A percentile compares a stretch with the other conserved stretches of the same genome.
Conservation (phyloP, 2,113 vertebrate species). For the Daboia siamensis region DNA sequence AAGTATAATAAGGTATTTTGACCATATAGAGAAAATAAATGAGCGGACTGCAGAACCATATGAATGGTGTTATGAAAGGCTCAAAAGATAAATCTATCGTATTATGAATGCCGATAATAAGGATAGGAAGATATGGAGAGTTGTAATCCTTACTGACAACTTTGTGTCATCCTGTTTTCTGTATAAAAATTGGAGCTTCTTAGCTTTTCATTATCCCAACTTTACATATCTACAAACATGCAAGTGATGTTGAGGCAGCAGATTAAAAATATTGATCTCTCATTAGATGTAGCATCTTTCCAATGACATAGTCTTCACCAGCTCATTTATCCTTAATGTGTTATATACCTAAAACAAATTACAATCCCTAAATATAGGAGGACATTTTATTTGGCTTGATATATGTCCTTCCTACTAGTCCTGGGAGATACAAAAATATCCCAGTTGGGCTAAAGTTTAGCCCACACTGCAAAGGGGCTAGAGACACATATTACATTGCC, state of each 20-base stretch:
- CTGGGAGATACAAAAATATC: background rate
- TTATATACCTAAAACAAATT: background rate
- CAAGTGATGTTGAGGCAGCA: background rate
- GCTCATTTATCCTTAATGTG: background rate
- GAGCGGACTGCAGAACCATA: background rate
- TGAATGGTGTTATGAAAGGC: background rate
- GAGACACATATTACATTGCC: background rate
- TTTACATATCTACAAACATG: background rate
- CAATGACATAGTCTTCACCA: background rate
- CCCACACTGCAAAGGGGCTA: background rate
- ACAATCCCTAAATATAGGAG: background rate
- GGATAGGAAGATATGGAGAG: background rate
- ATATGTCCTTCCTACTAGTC: background rate
- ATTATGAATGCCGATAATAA: background rate
- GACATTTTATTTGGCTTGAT: background rate
- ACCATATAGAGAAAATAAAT: background rate
- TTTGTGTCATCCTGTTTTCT: background rate
- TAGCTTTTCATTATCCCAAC: background rate
- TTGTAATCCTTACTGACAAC: background rate
- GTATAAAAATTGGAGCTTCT: background rate
- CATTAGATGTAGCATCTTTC: background rate
- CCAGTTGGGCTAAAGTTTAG: background rate
- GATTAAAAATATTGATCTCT: background rate
- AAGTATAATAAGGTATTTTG: background rate
- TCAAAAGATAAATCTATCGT: background rate